A percentile compares a stretch with the other conserved stretches of the same genome.
Evolutionary conservation across 1,140 invertebrate genomes (phyloP).

Genomic region (Drosophila repleta): DNA sequence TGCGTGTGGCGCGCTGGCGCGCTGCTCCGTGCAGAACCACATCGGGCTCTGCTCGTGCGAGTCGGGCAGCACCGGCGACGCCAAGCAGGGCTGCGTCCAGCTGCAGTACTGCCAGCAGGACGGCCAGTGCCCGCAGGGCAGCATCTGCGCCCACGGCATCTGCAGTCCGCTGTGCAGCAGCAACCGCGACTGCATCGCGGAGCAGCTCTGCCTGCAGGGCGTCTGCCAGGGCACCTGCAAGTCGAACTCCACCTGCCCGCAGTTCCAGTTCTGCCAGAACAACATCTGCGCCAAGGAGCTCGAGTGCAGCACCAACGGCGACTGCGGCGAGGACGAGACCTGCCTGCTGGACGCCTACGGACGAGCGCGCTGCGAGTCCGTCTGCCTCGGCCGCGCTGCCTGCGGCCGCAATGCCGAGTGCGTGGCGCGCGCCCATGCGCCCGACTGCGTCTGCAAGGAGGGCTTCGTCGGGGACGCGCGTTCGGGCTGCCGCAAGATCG

Average conservation of each 20-base stretch:
- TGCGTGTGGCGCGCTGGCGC: slow-evolving; percentile 92
- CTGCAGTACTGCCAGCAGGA: slow-evolving; percentile 92
- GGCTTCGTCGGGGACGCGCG: slow-evolving; percentile 92
- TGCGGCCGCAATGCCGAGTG: slow-evolving; percentile 94
- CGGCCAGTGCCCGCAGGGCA: slow-evolving; percentile 91
- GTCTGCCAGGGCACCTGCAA: slow-evolving; percentile 92
- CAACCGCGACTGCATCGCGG: slow-evolving; percentile 91
- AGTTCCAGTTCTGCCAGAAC: slow-evolving; percentile 92
- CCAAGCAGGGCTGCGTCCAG: slow-evolving; percentile 91
- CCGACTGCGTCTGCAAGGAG: slow-evolving; percentile 90
- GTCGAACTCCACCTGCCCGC: slow-evolving; percentile 90
- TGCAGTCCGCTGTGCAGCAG: slow-evolving; percentile 91
- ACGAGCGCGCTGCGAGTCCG: slow-evolving; percentile 89
- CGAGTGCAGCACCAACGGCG: slow-evolving; percentile 88
- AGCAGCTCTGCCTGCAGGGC: slow-evolving; percentile 91
- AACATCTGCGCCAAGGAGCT: slow-evolving; percentile 92
- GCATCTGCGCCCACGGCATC: slow-evolving; percentile 91
- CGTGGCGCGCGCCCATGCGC: slow-evolving; percentile 87
- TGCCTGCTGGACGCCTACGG: slow-evolving; percentile 89
- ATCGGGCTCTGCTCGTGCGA: slow-evolving; percentile 92
- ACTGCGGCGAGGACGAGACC: slow-evolving; percentile 88
- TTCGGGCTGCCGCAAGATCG: slow-evolving; percentile 90
- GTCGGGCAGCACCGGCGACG: slow-evolving; percentile 93
- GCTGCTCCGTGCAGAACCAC: slow-evolving; percentile 89
- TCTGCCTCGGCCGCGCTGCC: slow-evolving; percentile 87